phyloP scores from a whole-genome alignment of 2,797 vertebrate genomes.

The Artibeus jamaicensis region DNA sequence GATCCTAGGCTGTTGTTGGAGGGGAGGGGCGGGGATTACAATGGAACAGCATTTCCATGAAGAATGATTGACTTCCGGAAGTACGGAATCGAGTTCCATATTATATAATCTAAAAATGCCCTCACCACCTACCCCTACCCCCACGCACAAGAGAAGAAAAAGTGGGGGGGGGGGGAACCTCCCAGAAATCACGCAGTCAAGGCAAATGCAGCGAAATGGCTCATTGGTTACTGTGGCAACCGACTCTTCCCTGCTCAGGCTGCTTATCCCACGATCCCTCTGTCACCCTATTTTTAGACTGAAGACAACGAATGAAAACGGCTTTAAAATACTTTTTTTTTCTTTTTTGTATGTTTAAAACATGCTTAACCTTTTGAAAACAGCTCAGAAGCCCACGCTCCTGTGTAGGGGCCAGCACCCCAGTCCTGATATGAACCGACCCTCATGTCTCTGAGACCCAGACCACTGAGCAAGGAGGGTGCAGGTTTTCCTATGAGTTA shows the following conservation, averaged over 20 bases:
- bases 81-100: slow-evolving; percentile 52
- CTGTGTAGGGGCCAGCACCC: not conserved
- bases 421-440: not conserved
- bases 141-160: slow-evolving; percentile 68
- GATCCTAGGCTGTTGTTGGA: not conserved
- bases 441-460: not conserved
- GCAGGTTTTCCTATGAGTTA: not conserved
- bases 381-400: slow-evolving; percentile 18
- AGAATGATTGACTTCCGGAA: slow-evolving; percentile 51
- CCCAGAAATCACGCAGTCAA: slow-evolving; percentile 82
- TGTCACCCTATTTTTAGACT: slow-evolving; percentile 88
- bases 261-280: slow-evolving; percentile 88
- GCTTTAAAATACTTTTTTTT: slow-evolving; percentile 74
- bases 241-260: slow-evolving; percentile 83
- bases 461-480: not conserved
- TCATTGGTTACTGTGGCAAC: slow-evolving; percentile 87
- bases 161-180: slow-evolving; percentile 66
- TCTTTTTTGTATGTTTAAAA: slow-evolving; percentile 76
- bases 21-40: not conserved
- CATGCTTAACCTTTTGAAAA: slow-evolving; percentile 69
- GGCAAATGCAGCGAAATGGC: slow-evolving; percentile 85
- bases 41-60: slow-evolving; percentile 11
- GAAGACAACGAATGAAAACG: slow-evolving; percentile 84
- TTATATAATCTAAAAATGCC: slow-evolving; percentile 76
- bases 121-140: slow-evolving; percentile 66